A percentile compares a stretch with the other conserved stretches of the same genome.
Conservation (phyloP, 2,113 vertebrate genomes). For the Dissostichus mawsoni region DNA sequence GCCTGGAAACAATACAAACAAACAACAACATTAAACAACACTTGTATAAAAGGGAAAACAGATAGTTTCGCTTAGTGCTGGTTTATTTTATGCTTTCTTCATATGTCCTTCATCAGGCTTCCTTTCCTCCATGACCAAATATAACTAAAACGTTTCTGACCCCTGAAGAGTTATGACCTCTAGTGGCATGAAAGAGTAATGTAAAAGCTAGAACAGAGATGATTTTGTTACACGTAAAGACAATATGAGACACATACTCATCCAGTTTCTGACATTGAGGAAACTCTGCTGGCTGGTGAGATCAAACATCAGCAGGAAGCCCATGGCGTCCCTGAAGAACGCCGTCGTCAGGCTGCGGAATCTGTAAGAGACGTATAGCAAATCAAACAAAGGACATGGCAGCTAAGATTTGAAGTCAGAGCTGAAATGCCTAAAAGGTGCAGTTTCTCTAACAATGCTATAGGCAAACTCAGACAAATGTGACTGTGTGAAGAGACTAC, state of each 20-base stretch:
- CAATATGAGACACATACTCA: slow-evolving; percentile 87
- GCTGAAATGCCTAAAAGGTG: background rate
- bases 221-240: background rate
- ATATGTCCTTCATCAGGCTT: background rate
- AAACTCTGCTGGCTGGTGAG: slow-evolving; percentile 98
- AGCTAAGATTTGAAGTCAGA: background rate
- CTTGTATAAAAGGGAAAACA: background rate
- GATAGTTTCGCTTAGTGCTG: background rate
- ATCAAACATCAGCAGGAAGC: slow-evolving; percentile 96
- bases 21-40: background rate
- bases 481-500: too few relatives aligned
- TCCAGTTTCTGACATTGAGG: slow-evolving; percentile 97
- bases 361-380: slow-evolving; percentile 52
- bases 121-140: background rate
- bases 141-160: background rate
- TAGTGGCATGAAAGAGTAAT: background rate
- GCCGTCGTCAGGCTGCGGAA: slow-evolving; percentile 94
- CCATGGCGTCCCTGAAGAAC: slow-evolving; percentile 98
- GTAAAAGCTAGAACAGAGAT: background rate
- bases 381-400: background rate
- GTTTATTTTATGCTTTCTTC: background rate
- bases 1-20: slow-evolving; percentile 67
- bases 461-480: too few relatives aligned
- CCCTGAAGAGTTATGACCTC: background rate
- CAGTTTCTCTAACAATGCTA: too few relatives aligned